phyloP scores from a whole-genome alignment of 2,113 vertebrate species.

The Mionectes macconnelli region DNA sequence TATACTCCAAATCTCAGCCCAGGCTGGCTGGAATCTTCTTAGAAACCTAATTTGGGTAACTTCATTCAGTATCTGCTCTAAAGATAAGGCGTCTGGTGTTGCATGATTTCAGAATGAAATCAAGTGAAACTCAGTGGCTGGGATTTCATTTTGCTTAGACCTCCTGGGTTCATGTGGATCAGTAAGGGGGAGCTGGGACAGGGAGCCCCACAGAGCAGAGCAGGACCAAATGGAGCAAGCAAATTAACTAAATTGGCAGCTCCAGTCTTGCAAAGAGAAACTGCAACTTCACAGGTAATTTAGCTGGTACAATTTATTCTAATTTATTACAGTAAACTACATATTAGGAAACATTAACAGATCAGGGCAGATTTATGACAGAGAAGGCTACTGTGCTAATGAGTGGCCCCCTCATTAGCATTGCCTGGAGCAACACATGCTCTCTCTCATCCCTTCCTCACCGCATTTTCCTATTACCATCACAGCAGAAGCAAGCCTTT shows the following conservation, averaged over 20 bases:
- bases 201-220: not conserved
- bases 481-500: slow-evolving; percentile 15
- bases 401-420: slow-evolving; percentile 14
- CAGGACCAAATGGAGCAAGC: accelerated
- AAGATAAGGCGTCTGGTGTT: not conserved
- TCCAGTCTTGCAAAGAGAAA: not conserved
- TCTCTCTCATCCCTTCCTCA: not conserved
- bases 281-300: slow-evolving; percentile 31
- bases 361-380: slow-evolving; percentile 40
- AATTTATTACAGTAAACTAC: slow-evolving; percentile 50
- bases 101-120: not conserved
- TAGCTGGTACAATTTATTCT: slow-evolving; percentile 22
- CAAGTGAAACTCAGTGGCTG: not conserved
- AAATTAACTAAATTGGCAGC: not conserved
- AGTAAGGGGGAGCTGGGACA: not conserved
- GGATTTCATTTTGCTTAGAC: not conserved
- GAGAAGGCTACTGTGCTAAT: slow-evolving; percentile 38
- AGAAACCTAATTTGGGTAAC: not conserved
- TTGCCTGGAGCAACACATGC: slow-evolving; percentile 18
- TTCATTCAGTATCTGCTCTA: not conserved
- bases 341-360: slow-evolving; percentile 47
- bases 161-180: not conserved
- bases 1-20: not conserved
- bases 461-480: not conserved
- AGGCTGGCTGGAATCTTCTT: not conserved